Evolutionary conservation across 2,888 invertebrate species (phyloP), one percentile per base, ranked within the genome.

Genomic region (Diplazon laetatorius): DNA sequence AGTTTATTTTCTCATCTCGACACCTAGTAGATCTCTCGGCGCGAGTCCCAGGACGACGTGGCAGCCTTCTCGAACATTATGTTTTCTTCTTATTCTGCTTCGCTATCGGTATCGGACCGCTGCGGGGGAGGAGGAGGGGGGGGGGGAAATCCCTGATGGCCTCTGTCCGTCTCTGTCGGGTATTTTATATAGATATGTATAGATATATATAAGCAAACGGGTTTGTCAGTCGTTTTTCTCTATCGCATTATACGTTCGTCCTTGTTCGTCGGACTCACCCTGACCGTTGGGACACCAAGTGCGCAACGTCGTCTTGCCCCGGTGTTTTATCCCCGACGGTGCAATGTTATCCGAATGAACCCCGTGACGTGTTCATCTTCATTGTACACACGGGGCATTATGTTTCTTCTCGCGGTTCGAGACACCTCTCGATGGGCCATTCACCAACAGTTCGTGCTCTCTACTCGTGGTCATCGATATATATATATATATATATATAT

Each of bases 1-100:
- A 86, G 88, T 88, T 89, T 89, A 86, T 87, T 88, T 88, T 87
- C 84, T 84, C 85, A 85, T 83, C 84, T 85, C 83, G 81, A 80
- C 80, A 82, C 80, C 81, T 80, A 78, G 42, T 35, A 76, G 35
- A 59, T 62, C 71, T 30, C 16, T 42, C 44, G 16, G 48, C 55
- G 20, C 55, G 1, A 4, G 37, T 52, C 25, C 12, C 48, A 22
- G n/a, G 25, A 52, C 22, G 30, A 30, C 42, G 18, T 14, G 39
- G 37, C 12, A 25, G 42, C 25, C n/a, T n/a, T n/a, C n/a, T 42
- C 66, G 55, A 39, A 42, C 55, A 68, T 48, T 59, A 37, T 35
- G 46, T 12, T 46, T 63, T 55, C 60, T 44, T 10, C 48, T 50
- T 14, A n/a, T 46, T 16, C 37, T 18, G 48, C 30, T 50, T 59